Evolutionary conservation across 2,888 invertebrate species (phyloP).

Genomic region (Metalampra italica): DNA sequence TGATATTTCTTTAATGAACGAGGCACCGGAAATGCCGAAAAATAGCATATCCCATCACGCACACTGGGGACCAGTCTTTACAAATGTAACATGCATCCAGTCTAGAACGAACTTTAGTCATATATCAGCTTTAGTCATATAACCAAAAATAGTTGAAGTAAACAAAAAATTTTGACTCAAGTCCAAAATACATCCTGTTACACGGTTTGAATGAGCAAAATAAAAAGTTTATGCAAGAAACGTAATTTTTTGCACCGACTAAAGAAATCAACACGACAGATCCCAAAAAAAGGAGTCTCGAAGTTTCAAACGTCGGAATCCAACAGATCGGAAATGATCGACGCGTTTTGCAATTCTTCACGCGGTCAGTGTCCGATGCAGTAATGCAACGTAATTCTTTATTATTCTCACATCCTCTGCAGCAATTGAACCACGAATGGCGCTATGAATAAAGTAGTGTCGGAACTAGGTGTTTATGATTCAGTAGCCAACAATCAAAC

Average conservation of each 20-base stretch:
- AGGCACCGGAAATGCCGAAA: too few relatives aligned
- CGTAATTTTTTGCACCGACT: background rate
- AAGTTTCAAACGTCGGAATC: background rate
- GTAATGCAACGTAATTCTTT: background rate
- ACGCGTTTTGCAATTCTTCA: slow-evolving; percentile 1
- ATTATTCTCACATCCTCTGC: background rate
- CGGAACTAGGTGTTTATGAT: background rate
- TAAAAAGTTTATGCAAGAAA: background rate
- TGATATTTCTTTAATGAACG: too few relatives aligned
- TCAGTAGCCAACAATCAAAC: background rate
- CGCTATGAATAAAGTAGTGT: background rate
- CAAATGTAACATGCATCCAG: too few relatives aligned
- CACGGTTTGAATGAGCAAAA: too few relatives aligned
- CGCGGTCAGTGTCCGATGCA: slow-evolving; percentile 1
- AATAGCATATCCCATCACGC: too few relatives aligned
- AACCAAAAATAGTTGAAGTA: too few relatives aligned
- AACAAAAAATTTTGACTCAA: too few relatives aligned
- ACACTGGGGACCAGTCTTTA: too few relatives aligned
- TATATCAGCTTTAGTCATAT: too few relatives aligned
- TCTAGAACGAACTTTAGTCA: too few relatives aligned
- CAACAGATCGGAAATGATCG: background rate
- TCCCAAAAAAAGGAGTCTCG: background rate
- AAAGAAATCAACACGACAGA: background rate
- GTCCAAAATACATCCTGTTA: too few relatives aligned
- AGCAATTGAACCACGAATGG: background rate